A percentile compares a stretch with the other conserved stretches of the same genome.
These are phyloP conservation scores for Vulpes vulpes DNA, from an alignment of 2,113 vertebrate genomes.

Conservation along the genomic window DNA sequence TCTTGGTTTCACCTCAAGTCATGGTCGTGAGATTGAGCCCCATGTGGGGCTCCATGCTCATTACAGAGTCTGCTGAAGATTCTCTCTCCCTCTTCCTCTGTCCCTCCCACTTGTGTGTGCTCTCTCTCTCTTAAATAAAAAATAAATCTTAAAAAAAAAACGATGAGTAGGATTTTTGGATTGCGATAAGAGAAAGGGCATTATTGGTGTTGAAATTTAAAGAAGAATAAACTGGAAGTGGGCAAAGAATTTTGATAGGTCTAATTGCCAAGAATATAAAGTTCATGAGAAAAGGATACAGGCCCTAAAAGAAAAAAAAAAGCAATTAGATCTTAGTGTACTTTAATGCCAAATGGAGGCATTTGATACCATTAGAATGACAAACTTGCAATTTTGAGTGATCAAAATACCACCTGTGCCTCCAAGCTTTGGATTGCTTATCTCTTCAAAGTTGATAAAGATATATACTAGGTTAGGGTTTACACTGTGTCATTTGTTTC, in stretches of 20 bases:
- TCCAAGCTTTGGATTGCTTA: not conserved
- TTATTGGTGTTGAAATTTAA: not conserved
- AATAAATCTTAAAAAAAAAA: not conserved
- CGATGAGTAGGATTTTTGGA: not conserved
- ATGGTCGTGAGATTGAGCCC: not conserved
- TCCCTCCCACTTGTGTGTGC: not conserved
- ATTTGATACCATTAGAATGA: not conserved
- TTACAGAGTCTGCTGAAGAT: not conserved
- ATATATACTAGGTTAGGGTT: not conserved
- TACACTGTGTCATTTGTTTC: not conserved
- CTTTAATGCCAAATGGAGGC: not conserved
- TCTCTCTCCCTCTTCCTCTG: not conserved
- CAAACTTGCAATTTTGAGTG: not conserved
- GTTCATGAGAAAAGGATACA: not conserved
- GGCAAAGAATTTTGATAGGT: constrained; percentile 12
- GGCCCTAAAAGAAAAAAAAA: not conserved
- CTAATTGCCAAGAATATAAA: not conserved
- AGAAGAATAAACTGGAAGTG: constrained; percentile 2
- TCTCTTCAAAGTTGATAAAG: constrained; percentile 26
- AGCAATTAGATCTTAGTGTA: not conserved
- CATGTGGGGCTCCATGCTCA: not conserved
- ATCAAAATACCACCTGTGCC: not conserved
- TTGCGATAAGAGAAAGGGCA: not conserved
- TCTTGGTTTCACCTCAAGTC: not conserved
- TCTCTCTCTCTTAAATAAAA: not conserved